These are phyloP conservation scores for Leptinotarsa peninsularis DNA, from an alignment of 2,888 invertebrate species.

Conservation along the genomic window DNA sequence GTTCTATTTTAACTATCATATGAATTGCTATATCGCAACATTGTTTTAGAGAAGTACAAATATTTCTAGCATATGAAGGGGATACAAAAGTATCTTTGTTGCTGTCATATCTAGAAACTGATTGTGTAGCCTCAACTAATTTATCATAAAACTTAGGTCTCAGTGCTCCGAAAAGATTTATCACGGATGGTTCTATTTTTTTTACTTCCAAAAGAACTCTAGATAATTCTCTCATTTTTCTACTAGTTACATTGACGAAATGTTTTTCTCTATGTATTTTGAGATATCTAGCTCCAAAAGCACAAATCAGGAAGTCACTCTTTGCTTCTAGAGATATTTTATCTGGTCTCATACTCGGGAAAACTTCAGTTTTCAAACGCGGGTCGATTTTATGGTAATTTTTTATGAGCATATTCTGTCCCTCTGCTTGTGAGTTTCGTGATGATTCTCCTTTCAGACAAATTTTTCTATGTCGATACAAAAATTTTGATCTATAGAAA, in stretches of 20 bases:
- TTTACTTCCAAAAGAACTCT: slow-evolving; percentile 16
- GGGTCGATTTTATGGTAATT: not conserved
- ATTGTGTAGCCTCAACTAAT: slow-evolving; percentile 11
- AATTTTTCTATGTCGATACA: not conserved
- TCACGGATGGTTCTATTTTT: slow-evolving; percentile 10
- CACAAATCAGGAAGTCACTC: slow-evolving; percentile 24
- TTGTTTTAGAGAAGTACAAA: slow-evolving; percentile 41
- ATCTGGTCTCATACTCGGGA: slow-evolving; percentile 30
- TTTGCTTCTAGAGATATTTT: slow-evolving; percentile 14
- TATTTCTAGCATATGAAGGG: slow-evolving; percentile 39
- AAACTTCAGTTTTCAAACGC: slow-evolving; percentile 21
- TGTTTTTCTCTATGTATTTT: slow-evolving; percentile 16
- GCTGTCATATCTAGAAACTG: slow-evolving; percentile 31
- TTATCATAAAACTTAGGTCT: not conserved
- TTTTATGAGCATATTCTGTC: not conserved
- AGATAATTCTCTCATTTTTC: slow-evolving; percentile 24
- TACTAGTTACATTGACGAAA: slow-evolving; percentile 23
- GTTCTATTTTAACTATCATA: not conserved
- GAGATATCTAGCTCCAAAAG: slow-evolving; percentile 22
- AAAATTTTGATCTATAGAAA: not conserved
- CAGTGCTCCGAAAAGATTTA: not conserved
- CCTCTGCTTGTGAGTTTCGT: not conserved
- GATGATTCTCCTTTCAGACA: not conserved
- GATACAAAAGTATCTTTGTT: slow-evolving; percentile 28
- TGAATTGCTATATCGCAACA: slow-evolving; percentile 46